Conservation (phyloP, 2,797 vertebrate species). For the Semaprochilodus insignis region DNA sequence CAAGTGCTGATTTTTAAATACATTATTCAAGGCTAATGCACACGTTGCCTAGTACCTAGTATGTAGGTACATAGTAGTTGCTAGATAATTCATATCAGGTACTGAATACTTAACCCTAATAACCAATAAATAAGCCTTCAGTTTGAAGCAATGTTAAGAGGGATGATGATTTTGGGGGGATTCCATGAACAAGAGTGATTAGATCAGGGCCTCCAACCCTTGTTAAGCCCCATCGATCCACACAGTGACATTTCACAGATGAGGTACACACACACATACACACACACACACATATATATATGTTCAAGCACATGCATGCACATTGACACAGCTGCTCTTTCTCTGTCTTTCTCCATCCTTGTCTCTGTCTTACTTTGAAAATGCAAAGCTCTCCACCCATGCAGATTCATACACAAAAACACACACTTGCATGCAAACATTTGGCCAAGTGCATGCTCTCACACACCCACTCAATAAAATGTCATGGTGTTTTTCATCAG, state of each 20-base stretch:
- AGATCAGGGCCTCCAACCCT: constrained; percentile 78
- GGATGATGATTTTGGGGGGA: constrained; percentile 52
- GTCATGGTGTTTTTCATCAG: constrained; percentile 30
- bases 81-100: neutral
- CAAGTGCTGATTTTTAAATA: neutral
- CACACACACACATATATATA: constrained; percentile 43
- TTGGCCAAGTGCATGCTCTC: constrained; percentile 38
- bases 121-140: neutral
- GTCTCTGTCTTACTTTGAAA: constrained; percentile 47
- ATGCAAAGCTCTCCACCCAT: constrained; percentile 44
- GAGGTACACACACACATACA: constrained; percentile 62
- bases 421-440: constrained; percentile 20
- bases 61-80: neutral
- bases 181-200: constrained; percentile 52
- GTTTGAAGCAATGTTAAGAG: neutral
- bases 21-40: neutral
- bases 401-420: constrained; percentile 32
- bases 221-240: constrained; percentile 82
- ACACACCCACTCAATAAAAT: constrained; percentile 44
- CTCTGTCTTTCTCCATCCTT: constrained; percentile 51
- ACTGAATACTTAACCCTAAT: neutral
- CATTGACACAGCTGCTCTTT: constrained; percentile 49
- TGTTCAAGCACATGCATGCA: constrained; percentile 21
- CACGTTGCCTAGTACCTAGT: neutral
- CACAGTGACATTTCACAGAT: constrained; percentile 81